Evolutionary conservation across 2,113 vertebrate genomes (phyloP), one percentile per base, ranked within the genome.

Genomic region (Amphiprion ocellaris): DNA sequence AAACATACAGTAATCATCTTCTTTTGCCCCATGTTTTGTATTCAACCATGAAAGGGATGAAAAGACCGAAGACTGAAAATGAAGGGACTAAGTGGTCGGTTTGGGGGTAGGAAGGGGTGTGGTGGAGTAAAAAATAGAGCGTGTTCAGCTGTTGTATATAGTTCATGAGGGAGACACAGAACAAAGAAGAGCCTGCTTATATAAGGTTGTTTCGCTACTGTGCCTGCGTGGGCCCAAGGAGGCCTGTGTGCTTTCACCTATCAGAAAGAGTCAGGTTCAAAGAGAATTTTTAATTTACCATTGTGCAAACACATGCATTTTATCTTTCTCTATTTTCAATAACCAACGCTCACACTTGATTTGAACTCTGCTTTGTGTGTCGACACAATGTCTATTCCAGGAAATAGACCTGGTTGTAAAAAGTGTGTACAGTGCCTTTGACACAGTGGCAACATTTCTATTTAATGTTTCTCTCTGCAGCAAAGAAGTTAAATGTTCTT

Each of bases 201-300:
- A 76, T 73, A 78, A 78, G 74, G 47, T 65, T 58, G 52, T 83
- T 69, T 63, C 21, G n/a, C 62, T 74, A 6, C 53, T 66, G 26
- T 83, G 76, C 60, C 52, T 84, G 78, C 47, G 63, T 91, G 80
- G 86, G 83, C 69, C 69, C 71, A 77, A 74, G 55, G 73, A 86
- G 68, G 65, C 76, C 65, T 81, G 83, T 77, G 73, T 79, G 77
- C 72, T 74, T 81, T 73, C 64, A 87, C 68, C 79, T 80, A 72
- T 60, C 73, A 60, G 60, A 78, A 83, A 85, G 65, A 69, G 81
- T 70, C 69, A 33, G 50, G 87, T 87, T 90, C 79, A 89, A 84
- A 88, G 71, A 66, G 84, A 88, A 81, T 85, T 85, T 77, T 52
- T 76, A 81, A 90, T 92, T 79, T 82, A 26, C 14, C 53, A 61